Conservation (phyloP, 1,140 invertebrate genomes). For the Apis mellifera region DNA sequence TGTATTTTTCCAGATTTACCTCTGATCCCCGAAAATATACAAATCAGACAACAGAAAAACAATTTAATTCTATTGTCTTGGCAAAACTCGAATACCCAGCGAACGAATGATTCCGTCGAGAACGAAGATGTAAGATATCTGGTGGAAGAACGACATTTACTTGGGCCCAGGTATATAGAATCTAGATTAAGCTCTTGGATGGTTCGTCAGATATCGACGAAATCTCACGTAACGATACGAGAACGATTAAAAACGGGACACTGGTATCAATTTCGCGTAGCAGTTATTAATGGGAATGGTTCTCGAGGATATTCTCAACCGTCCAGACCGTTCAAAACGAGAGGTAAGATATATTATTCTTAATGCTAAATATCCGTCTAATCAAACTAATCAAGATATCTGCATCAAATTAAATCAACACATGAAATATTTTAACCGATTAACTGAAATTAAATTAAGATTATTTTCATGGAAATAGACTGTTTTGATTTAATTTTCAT, state of each 20-base stretch:
- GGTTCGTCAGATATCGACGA: conserved; percentile 75
- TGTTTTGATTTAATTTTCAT: no score
- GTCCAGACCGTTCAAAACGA: conserved; percentile 84
- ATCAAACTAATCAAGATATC: no score
- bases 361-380: no score
- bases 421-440: no score
- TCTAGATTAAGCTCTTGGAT: conserved; percentile 82
- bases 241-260: conserved; percentile 85
- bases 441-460: no score
- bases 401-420: no score
- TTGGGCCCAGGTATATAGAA: conserved; percentile 80
- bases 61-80: conserved; percentile 74
- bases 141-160: conserved; percentile 83
- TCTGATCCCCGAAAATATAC: conserved; percentile 75
- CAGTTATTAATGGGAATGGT: conserved; percentile 86
- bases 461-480: no score
- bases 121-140: conserved; percentile 75
- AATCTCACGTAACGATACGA: conserved; percentile 82
- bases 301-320: conserved; percentile 86
- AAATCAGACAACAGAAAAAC: conserved; percentile 69
- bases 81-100: conserved; percentile 48
- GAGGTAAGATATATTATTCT: conserved; percentile 66
- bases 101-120: conserved; percentile 11
- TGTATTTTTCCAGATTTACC: conserved; percentile 75
- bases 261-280: conserved; percentile 90